A percentile compares a stretch with the other conserved stretches of the same genome.
Evolutionary conservation across 2,797 vertebrate genomes (phyloP).

Genomic region (Cyprinella venusta): DNA sequence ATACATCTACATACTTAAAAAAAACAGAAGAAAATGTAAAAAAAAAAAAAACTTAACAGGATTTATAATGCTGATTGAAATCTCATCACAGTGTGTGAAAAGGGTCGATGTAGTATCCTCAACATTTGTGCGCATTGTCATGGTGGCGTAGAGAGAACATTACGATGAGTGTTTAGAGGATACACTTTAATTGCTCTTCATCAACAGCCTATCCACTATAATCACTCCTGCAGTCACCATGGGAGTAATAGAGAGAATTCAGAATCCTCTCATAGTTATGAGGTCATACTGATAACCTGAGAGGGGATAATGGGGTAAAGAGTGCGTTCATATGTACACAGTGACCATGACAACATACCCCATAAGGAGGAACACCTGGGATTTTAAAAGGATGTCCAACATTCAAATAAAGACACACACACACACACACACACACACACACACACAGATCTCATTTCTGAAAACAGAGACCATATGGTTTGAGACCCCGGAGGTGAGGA

Average conservation of each 20-base stretch:
- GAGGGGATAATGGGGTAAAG: conserved; percentile 42
- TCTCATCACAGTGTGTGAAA: not conserved
- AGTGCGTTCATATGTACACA: conserved; percentile 16
- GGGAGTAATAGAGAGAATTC: conserved; percentile 56
- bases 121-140: conserved; percentile 6
- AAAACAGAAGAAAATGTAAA: too few species aligned
- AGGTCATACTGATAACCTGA: conserved; percentile 47
- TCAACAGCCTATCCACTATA: conserved; percentile 50
- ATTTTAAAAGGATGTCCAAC: conserved; percentile 35
- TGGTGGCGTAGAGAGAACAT: conserved; percentile 23
- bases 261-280: conserved; percentile 48
- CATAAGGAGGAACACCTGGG: conserved; percentile 37
- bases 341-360: conserved; percentile 24
- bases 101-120: not conserved
- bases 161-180: conserved; percentile 39
- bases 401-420: conserved; percentile 2
- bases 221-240: conserved; percentile 55
- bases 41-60: too few species aligned
- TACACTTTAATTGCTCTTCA: conserved; percentile 53
- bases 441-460: conserved; percentile 20
- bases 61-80: not conserved
- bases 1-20: too few species aligned
- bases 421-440: not conserved
- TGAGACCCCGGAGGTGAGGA: conserved; percentile 25
- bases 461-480: conserved; percentile 51